Evolutionary conservation across 1,140 invertebrate species (phyloP), one percentile per base, ranked within the genome.

Genomic region (Hestina assimilis): DNA sequence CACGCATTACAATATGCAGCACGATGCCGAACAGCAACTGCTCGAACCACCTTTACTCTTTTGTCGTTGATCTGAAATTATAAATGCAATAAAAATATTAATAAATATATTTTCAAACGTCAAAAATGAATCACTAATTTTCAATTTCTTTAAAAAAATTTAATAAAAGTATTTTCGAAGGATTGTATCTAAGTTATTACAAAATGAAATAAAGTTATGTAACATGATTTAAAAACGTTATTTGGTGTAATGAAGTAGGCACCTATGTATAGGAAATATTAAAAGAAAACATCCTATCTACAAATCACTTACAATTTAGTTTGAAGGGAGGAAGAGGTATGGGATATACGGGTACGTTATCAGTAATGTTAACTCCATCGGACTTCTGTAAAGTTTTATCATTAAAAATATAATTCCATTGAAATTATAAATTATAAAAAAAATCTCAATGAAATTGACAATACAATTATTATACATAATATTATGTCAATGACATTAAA

Each of bases 1-100:
- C 52, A 57, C 51, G 65, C 76, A 88, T 95, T 96, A 97, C 92
- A 97, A 93, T 92, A 97, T 96, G 90, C 94, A 94, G 91, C 96
- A 97, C 55, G 95, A 95, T 63, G 95, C 92, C 67, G 95, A 96
- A 91, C 96, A 97, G 92, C 95, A 97, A 92, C 95, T 95, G 90
- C 94, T 96, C 58, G 95, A 95, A 59, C 96, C 95, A 61, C 95
- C 95, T 94, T 97, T 97, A 90, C 95, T 96, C 87, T 97, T 97
- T 90, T 96, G 95, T 90, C 96, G 93, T 92, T 97, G 95, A 94
- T 97, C 96, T 97, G 92, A 41, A 94, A 94, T 82, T 78, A 82
- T 79, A 77, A 53, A 74, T 62, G 52, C 6, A 33, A 38, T 38
- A 17, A 8, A 48, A 11, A 48, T 21, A 23, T 42, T 24, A 50